These are phyloP conservation scores for Chloebia gouldiae DNA, from an alignment of 2,113 vertebrate genomes.

Conservation along the genomic window DNA sequence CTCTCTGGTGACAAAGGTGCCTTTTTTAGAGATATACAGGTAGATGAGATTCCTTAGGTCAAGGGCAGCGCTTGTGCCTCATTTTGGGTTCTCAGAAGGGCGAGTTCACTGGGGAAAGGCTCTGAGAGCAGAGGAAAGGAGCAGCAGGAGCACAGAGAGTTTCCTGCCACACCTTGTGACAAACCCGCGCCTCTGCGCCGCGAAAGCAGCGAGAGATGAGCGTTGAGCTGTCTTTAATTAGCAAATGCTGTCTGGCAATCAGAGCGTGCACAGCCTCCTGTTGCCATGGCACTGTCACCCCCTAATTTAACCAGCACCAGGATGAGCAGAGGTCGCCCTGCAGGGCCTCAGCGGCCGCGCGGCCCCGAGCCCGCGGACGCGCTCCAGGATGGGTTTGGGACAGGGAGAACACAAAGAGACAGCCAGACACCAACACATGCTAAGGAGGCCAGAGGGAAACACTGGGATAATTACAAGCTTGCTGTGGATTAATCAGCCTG, in stretches of 20 bases:
- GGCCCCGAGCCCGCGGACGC: neutral
- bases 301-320: neutral
- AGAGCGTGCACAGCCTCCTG: neutral
- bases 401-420: neutral
- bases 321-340: neutral
- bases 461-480: constrained; percentile 10
- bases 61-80: neutral
- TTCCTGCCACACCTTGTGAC: neutral
- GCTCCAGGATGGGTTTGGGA: neutral
- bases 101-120: accelerated
- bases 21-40: neutral
- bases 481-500: constrained; percentile 40
- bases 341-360: neutral
- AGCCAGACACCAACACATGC: constrained; percentile 23
- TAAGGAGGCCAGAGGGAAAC: constrained; percentile 36
- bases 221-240: neutral
- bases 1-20: neutral
- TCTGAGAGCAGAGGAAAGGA: neutral
- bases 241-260: neutral
- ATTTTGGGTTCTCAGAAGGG: neutral
- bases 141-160: accelerated
- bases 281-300: constrained; percentile 1
- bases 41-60: accelerated
- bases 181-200: neutral
- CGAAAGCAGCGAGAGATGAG: neutral